Conservation (phyloP, 2,888 invertebrate genomes). For the Antitype chi region DNA sequence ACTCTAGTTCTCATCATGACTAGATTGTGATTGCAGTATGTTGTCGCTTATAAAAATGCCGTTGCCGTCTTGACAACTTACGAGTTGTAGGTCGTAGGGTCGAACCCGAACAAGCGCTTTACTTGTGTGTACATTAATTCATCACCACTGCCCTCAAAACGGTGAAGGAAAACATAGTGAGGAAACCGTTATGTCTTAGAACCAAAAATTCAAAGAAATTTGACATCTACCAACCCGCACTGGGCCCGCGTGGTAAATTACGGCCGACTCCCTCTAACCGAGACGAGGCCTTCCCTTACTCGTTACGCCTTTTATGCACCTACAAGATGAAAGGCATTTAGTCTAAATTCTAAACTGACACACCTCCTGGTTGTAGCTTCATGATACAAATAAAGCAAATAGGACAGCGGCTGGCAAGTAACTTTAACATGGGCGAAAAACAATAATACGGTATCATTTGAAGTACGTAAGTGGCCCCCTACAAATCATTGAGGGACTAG, state of each 20-base stretch:
- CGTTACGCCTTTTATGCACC: background rate
- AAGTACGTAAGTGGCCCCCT: background rate
- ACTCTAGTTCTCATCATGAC: no score
- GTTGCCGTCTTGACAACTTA: background rate
- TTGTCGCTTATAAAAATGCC: background rate
- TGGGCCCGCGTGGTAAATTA: no score
- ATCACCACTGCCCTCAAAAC: no score
- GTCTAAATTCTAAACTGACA: background rate
- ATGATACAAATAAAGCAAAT: background rate
- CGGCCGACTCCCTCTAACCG: no score
- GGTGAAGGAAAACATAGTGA: no score
- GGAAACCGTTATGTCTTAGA: no score
- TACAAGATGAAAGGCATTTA: background rate
- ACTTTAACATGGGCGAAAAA: background rate
- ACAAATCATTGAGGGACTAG: accelerated
- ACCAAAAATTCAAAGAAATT: no score
- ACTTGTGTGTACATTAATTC: no score
- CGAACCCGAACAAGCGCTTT: no score
- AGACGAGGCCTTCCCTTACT: background rate
- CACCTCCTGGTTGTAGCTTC: background rate
- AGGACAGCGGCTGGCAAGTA: background rate
- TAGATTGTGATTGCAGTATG: background rate
- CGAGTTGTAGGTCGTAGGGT: no score
- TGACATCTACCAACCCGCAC: no score
- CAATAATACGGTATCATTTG: background rate